A percentile compares a stretch with the other conserved stretches of the same genome.
Conservation (phyloP, 2,888 invertebrate genomes). For the Agonopterix heracliana region DNA sequence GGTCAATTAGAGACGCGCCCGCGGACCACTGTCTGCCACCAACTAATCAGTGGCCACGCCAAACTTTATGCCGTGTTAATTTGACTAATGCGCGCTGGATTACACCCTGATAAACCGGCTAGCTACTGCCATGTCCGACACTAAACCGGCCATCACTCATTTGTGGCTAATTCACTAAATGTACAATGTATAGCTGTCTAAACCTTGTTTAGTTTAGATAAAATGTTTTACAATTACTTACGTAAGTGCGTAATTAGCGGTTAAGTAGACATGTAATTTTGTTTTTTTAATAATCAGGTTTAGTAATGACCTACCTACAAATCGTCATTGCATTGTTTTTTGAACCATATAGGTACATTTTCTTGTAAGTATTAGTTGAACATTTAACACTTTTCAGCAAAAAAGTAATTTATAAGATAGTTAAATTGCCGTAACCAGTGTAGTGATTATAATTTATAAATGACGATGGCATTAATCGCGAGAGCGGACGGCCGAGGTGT, state of each 20-base stretch:
- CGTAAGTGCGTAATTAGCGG: too few relatives aligned
- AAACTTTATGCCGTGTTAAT: constrained; percentile 74
- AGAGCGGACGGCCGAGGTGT: constrained; percentile 26
- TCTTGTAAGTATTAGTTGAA: too few relatives aligned
- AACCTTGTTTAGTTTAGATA: too few relatives aligned
- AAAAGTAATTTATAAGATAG: background rate
- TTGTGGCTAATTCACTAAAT: constrained; percentile 18
- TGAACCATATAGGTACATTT: too few relatives aligned
- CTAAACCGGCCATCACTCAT: constrained; percentile 44
- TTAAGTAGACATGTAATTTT: too few relatives aligned
- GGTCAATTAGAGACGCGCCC: constrained; percentile 74
- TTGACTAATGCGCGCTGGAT: constrained; percentile 72
- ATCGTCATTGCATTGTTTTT: too few relatives aligned
- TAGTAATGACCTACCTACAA: too few relatives aligned
- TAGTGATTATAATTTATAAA: constrained; percentile 22
- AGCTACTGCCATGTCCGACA: constrained; percentile 32
- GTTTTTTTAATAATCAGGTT: too few relatives aligned
- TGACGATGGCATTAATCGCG: constrained; percentile 23
- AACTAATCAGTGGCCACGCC: constrained; percentile 69
- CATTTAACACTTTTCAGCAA: background rate
- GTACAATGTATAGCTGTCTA: constrained; percentile 4
- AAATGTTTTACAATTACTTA: too few relatives aligned
- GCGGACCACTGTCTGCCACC: constrained; percentile 29
- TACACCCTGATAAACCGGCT: constrained; percentile 55
- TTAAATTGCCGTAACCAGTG: constrained; percentile 11